Evolutionary conservation across 2,797 vertebrate species (phyloP), one percentile per base, ranked within the genome.

Genomic region (Poecilia gillii): DNA sequence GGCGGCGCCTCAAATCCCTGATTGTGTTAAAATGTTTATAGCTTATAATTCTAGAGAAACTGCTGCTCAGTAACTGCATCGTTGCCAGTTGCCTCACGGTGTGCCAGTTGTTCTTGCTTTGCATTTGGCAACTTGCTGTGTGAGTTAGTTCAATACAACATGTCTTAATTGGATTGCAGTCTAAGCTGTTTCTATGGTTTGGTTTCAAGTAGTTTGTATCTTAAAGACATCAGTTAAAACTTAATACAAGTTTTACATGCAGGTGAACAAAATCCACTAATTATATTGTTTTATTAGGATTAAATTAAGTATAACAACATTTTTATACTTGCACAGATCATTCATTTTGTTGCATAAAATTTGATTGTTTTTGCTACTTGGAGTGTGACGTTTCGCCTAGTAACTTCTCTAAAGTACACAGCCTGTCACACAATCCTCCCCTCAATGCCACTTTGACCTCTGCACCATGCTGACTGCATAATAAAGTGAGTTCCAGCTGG

Each of bases 401-500:
- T 46, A 85, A 86, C 76, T 89, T 89, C 76, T 74, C 28, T 12
- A 76, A 90, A 88, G 84, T 80, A 73, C 81, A 82, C 70, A 87
- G 64, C 76, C 73, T 83, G 81, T 87, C 87, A 85, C 57, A 49
- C 36, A 36, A 28, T 23, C 70, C 82, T 85, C 81, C 74, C 47
- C 62, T 28, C n/a, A 79, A 75, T 49, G 82, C 83, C 73, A 78
- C n/a, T 87, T 84, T 91, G 93, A 94, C 92, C 90, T 91, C 79
- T 66, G 74, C 62, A 7, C 83, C 88, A 87, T 80, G 82, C 87
- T 79, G 85, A 85, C 82, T 82, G 87, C 88, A 91, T 92, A 94
- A 91, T 91, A 81, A 93, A 91, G 85, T 25, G 81, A 90, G 90
- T 83, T 93, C 92, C 93, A 94, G 91, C 91, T 95, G 93, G 93